Evolutionary conservation across 53 echinoderm and acorn worm species (phyloP), one percentile per base, ranked within the genome.

Genomic region (Patiria pectinifera): DNA sequence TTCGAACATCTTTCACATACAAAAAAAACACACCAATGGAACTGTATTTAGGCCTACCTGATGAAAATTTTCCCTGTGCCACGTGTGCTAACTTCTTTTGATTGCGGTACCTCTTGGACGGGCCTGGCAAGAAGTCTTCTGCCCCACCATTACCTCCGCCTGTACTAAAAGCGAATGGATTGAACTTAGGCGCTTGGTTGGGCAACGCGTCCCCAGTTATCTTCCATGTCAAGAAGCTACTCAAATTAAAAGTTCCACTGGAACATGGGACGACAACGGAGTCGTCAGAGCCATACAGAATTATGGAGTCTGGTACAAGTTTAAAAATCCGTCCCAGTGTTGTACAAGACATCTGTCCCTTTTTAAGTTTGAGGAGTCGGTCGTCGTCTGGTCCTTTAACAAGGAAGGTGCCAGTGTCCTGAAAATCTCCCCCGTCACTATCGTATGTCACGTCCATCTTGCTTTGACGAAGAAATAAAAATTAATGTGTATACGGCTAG

Each of bases 201-300:
- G 0, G 35, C 35, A 35, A 35, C 3, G 15, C 76, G 0, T 76
- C 76, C 14, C 76, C 76, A 11, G 76, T 26, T 4, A 76, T 11
- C 21, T 24, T 76, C 76, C 76, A 76, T 9, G 76, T 76, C 25
- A 76, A 43, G 5, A 76, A 76, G 4, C 11, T 24, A 76, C 43
- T 11, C 76, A 76, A 43, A 24, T 43, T 8, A 24, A 76, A 80
- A 13, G 80, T 47, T 5, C 48, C 45, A 14, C 12, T 47, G 5
- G 80, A 80, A 14, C 48, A 47, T 3, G 80, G 80, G 7, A 80
- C 80, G 21, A 80, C 80, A 13, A 80, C 80, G 4, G 80, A 80
- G 48, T 80, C 80, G 18, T 80, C 80, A 16, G 80, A 80, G 2
- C 80, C 47, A 14, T 80, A 80, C 15, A 80, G 0, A 48, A 80